These are phyloP conservation scores for Sylvilagus floridanus DNA, from an alignment of 2,797 vertebrate species.

Conservation along the genomic window DNA sequence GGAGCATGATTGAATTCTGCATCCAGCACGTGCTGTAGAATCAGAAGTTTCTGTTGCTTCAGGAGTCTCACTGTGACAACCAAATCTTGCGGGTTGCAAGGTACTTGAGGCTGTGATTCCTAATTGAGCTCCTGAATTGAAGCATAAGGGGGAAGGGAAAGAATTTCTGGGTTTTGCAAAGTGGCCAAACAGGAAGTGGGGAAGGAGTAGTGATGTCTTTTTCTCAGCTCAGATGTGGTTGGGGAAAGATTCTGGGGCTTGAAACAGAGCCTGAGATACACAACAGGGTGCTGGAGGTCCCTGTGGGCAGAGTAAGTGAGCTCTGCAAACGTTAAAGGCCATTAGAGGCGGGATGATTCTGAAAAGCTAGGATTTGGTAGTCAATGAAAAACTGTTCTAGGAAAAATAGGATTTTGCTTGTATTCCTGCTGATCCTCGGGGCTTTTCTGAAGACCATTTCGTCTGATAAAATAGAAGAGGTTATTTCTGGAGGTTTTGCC, in stretches of 20 bases:
- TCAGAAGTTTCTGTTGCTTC: neutral
- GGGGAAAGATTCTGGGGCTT: neutral
- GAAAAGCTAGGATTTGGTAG: neutral
- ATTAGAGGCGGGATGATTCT: neutral
- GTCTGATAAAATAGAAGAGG: neutral
- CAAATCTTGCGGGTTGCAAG: neutral
- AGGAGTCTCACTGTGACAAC: neutral
- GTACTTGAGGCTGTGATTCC: neutral
- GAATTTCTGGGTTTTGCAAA: conserved; percentile 28
- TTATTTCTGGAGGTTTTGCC: neutral
- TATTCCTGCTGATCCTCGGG: neutral
- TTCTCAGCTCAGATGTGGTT: neutral
- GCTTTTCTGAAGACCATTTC: neutral
- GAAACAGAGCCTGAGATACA: neutral
- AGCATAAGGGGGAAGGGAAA: neutral
- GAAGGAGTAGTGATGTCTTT: neutral
- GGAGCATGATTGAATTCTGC: neutral
- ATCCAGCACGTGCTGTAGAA: neutral
- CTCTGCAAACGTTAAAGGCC: neutral
- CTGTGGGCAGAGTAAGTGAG: neutral
- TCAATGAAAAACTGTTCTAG: neutral
- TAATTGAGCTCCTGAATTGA: neutral
- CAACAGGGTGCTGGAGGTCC: neutral
- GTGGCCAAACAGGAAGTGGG: neutral
- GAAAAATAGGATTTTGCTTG: neutral